Evolutionary conservation across 2,797 vertebrate genomes (phyloP), one percentile per base, ranked within the genome.

Genomic region (Agapornis canus): DNA sequence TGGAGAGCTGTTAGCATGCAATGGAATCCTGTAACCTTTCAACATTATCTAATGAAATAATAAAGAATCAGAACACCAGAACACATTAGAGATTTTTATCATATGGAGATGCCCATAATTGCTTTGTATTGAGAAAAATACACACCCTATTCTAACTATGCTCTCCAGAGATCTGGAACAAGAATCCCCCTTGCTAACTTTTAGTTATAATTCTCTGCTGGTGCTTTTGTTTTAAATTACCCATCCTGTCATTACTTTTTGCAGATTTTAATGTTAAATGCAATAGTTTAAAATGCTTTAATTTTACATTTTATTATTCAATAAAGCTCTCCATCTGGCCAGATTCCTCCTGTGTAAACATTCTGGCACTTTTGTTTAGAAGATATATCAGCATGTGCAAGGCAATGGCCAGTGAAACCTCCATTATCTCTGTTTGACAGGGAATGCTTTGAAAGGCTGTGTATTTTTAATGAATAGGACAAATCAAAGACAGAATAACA

Each of bases 291-390:
- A 82, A 84, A 80, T 70, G 48, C 32, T 94, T 93, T 92, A 86
- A 86, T 94, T 86, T 89, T 57, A 14, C 69, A 54, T 72, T 91
- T 83, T 90, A 64, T 88, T 86, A 70, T 73, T 77, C 5, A 13
- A 3, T 49, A 32, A 85, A 89, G 49, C 26, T 45, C 32, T 93
- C 82, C 89, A 93, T 89, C 71, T 92, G 90, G 75, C 57, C 19
- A 32, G 57, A 57, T 89, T 90, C 42, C 86, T 93, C n/a, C 57
- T 92, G 59, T 75, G 90, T 93, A 91, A 93, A 93, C 71, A 78
- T 85, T 85, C 75, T 42, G 29, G 54, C n/a, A 26, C 75, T 89
- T 92, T 70, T 90, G 60, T 95, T 93, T 93, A 61, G 69, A 64
- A 42, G 43, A 82, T 45, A 6, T 47, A 93, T 86, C 81, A 82